A percentile compares a stretch with the other conserved stretches of the same genome.
phyloP scores from a whole-genome alignment of 2,888 invertebrate genomes.

The Lithodes maja region DNA sequence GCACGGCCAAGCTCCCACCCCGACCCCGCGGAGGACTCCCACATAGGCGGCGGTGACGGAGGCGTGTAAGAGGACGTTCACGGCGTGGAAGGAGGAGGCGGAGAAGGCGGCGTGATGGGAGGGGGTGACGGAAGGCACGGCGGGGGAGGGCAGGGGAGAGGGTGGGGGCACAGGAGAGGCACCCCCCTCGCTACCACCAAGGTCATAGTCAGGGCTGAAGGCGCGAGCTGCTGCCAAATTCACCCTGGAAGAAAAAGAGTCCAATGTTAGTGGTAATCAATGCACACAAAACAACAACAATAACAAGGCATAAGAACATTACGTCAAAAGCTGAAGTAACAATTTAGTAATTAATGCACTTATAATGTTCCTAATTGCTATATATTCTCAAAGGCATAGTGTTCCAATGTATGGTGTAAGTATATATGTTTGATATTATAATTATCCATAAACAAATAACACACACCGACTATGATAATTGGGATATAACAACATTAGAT shows the following conservation, averaged over 20 bases:
- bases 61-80: slow-evolving; percentile 77
- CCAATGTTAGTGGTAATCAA: not conserved
- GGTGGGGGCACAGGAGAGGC: slow-evolving; percentile 30
- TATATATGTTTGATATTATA: no score
- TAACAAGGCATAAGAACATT: no score
- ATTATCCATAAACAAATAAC: no score
- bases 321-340: no score
- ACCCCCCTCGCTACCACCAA: slow-evolving; percentile 15
- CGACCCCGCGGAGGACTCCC: slow-evolving; percentile 73
- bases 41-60: slow-evolving; percentile 76
- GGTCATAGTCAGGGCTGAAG: slow-evolving; percentile 41
- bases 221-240: slow-evolving; percentile 46
- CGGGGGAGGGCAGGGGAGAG: slow-evolving; percentile 3
- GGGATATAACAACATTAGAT: no score
- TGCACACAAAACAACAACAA: no score
- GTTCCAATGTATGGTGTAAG: no score
- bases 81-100: slow-evolving; percentile 78
- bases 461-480: no score
- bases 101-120: slow-evolving; percentile 53
- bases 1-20: slow-evolving; percentile 74
- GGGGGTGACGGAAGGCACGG: slow-evolving; percentile 53
- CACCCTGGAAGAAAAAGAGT: slow-evolving; percentile 15
- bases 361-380: no score
- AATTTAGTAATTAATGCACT: no score
- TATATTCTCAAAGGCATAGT: no score